A percentile compares a stretch with the other conserved stretches of the same genome.
These are phyloP conservation scores for Drosophila nr. medialis DNA, from an alignment of 2,888 invertebrate genomes.

Conservation along the genomic window DNA sequence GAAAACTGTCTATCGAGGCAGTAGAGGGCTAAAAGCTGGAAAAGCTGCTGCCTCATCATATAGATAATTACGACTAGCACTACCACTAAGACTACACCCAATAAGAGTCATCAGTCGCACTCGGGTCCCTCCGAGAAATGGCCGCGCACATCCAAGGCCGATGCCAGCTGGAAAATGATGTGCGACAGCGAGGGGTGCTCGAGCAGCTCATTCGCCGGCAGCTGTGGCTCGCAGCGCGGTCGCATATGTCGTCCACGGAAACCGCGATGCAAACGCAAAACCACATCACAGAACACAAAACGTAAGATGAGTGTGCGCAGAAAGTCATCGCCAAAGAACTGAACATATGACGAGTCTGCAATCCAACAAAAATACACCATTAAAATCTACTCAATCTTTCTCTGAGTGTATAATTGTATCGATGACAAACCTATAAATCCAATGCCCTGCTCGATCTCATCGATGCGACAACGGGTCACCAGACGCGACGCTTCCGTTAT, in stretches of 20 bases:
- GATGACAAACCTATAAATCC: constrained; percentile 83
- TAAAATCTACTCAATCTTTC: background rate
- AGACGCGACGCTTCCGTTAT: constrained; percentile 94
- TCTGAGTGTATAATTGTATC: too few relatives aligned
- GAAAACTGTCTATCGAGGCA: constrained; percentile 51
- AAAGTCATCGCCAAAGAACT: constrained; percentile 98
- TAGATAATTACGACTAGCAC: constrained; percentile 66
- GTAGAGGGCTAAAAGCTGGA: constrained; percentile 52
- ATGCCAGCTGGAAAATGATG: constrained; percentile 92
- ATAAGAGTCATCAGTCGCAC: constrained; percentile 85
- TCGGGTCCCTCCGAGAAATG: constrained; percentile 85
- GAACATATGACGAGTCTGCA: constrained; percentile 89
- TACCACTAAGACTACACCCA: constrained; percentile 70
- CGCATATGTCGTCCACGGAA: constrained; percentile 93
- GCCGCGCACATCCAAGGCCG: constrained; percentile 91
- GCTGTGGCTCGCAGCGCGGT: constrained; percentile 93
- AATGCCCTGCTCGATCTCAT: constrained; percentile 87
- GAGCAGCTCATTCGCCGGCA: constrained; percentile 94
- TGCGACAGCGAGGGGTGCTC: constrained; percentile 93
- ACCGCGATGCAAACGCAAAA: constrained; percentile 94
- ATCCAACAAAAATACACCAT: background rate
- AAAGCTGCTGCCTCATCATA: constrained; percentile 64
- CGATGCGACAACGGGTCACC: constrained; percentile 92
- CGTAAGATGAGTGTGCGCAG: constrained; percentile 94
- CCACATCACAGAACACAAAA: constrained; percentile 97